Evolutionary conservation across 1,140 invertebrate genomes (phyloP).

Genomic region (Bombus affinis): DNA sequence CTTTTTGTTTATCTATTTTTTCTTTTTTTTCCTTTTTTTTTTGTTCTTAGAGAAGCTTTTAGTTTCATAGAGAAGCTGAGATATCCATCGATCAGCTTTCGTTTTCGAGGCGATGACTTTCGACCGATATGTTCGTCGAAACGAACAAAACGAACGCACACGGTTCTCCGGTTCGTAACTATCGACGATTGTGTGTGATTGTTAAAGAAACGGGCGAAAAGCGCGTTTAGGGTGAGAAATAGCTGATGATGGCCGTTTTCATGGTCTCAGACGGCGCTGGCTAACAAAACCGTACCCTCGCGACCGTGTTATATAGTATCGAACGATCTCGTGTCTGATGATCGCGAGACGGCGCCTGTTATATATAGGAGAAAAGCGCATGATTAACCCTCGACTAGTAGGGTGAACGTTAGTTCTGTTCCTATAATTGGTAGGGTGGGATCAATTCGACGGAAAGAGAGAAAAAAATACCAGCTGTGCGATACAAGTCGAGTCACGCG

Average conservation of each 20-base stretch:
- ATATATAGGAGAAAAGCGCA: constrained; percentile 27
- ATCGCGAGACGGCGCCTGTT: constrained; percentile 12
- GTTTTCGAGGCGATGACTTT: constrained; percentile 53
- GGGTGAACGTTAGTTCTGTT: background rate
- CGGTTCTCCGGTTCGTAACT: constrained; percentile 11
- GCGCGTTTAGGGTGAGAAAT: background rate
- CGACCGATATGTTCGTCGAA: constrained; percentile 33
- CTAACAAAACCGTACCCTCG: constrained; percentile 1
- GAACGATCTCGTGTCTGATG: constrained; percentile 20
- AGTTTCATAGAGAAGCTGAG: background rate
- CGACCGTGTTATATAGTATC: background rate
- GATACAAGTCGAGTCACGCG: background rate
- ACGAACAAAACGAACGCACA: background rate
- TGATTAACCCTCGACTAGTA: constrained; percentile 38
- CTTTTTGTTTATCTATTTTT: background rate
- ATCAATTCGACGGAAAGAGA: background rate
- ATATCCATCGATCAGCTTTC: background rate
- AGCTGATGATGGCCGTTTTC: constrained; percentile 47
- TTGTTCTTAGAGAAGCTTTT: background rate
- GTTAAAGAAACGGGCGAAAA: constrained; percentile 10
- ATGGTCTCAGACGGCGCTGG: constrained; percentile 16
- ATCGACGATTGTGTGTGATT: background rate
- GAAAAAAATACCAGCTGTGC: constrained; percentile 5
- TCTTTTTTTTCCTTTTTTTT: background rate
- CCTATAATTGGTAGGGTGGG: constrained; percentile 1